These are phyloP conservation scores for Enteromius treurensis DNA, from an alignment of 2,797 vertebrate genomes.

Conservation along the genomic window DNA sequence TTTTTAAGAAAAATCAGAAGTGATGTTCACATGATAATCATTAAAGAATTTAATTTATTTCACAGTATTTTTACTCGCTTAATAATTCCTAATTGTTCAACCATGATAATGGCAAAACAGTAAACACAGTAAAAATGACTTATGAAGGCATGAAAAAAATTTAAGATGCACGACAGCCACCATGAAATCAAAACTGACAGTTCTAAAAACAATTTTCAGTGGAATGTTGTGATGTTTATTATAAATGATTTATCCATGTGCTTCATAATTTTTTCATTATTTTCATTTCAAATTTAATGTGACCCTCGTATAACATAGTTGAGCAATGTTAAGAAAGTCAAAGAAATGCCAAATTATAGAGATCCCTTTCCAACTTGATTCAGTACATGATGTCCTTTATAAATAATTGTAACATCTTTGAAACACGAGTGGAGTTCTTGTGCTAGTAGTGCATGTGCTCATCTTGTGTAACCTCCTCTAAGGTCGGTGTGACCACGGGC, in stretches of 20 bases:
- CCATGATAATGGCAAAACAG: not conserved
- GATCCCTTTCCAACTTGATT: not conserved
- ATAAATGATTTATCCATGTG: not conserved
- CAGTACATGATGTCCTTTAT: slow-evolving; percentile 11
- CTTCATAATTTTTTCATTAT: not conserved
- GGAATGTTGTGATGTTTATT: not conserved
- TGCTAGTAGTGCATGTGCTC: not conserved
- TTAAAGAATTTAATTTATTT: not conserved
- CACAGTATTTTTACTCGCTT: not conserved
- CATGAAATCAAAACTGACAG: not conserved
- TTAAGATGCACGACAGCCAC: not conserved
- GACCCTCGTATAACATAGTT: not conserved
- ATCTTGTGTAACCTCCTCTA: not conserved
- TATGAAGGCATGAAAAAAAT: not conserved
- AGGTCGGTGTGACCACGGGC: slow-evolving; percentile 5
- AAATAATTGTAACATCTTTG: not conserved
- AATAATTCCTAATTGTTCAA: not conserved
- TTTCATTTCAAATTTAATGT: not conserved
- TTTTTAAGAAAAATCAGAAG: not conserved
- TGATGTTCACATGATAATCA: not conserved
- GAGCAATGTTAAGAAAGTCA: not conserved
- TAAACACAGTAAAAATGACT: not conserved
- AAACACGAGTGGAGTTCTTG: not conserved
- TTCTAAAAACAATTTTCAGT: not conserved
- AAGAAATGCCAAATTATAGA: not conserved